Evolutionary conservation across 2,888 invertebrate genomes (phyloP), one percentile per base, ranked within the genome.

Genomic region (Pseudococcus jackbeardsleyi): DNA sequence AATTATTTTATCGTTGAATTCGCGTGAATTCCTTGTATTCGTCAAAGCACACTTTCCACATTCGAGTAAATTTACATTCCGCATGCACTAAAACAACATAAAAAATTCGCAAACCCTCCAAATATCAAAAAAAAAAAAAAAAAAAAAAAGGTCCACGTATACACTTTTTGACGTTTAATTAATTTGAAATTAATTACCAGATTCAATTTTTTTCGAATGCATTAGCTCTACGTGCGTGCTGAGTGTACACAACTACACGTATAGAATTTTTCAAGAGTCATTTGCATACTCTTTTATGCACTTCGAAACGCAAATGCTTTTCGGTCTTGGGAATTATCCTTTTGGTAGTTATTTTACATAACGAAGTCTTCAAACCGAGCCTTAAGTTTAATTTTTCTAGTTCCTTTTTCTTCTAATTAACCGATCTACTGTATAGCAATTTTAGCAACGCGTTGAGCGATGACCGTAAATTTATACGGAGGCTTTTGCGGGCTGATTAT

Each of bases 271-370:
- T 72, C 72, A 33, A 72, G 72, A 72, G 72, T 72, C 72, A 72
- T 72, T 72, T 33, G 72, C 72, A 72, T 72, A 72, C 72, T 33
- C 26, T 72, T 72, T 72, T 72, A 33, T 72, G 72, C 72, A 72
- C 33, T 33, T 72, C 17, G 33, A 72, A 72, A 72, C 22, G 17
- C 33, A 17, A 6, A 33, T 72, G 33, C 33, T 33, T 72, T 33
- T 72, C 33, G 33, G 33, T 72, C 72, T 72, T 72, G 39, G 26
- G 26, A n/a, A 17, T 59, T n/a, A 68, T 72, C 33, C 72, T 33
- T 72, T 72, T 33, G 6, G 26, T 22, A 8, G 17, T 72, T 39
- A 72, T 72, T 72, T 33, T 39, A 6, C 72, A 72, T 72, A 72
- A 72, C 72, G 72, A 72, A 72, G 7, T 33, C 33, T 72, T 39